Evolutionary conservation across 2,888 invertebrate species (phyloP).

Genomic region (Cylloceria caligata): DNA sequence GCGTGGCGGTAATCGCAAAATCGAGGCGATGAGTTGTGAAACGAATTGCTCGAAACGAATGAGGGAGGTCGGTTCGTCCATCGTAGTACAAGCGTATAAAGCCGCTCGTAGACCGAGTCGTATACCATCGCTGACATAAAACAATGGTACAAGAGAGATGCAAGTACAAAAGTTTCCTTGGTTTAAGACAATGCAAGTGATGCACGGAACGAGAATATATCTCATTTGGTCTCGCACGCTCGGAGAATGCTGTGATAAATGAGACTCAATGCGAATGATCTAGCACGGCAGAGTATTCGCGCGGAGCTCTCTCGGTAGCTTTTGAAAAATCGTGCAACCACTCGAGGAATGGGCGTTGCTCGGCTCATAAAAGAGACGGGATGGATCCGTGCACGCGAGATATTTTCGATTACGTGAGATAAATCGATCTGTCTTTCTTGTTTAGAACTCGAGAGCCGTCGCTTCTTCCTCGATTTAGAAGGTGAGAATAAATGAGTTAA

Average conservation of each 20-base stretch:
- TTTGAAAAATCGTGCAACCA: constrained; percentile 75
- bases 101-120: constrained; percentile 18
- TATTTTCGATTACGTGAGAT: constrained; percentile 74
- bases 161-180: constrained; percentile 61
- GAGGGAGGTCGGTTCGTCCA: background rate
- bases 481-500: constrained; percentile 54
- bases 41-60: constrained; percentile 61
- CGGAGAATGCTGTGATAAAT: constrained; percentile 46
- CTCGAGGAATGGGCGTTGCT: constrained; percentile 71
- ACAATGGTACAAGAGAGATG: constrained; percentile 70
- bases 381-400: constrained; percentile 69
- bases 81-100: constrained; percentile 38
- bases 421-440: constrained; percentile 70
- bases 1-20: constrained; percentile 63
- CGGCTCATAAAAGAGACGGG: constrained; percentile 68
- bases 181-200: constrained; percentile 77
- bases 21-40: constrained; percentile 66
- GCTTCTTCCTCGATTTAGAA: constrained; percentile 41
- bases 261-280: constrained; percentile 36
- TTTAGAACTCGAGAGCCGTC: constrained; percentile 56
- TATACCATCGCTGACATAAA: constrained; percentile 52
- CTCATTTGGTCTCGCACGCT: constrained; percentile 37
- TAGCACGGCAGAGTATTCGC: constrained; percentile 24
- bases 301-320: constrained; percentile 54
- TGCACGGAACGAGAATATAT: constrained; percentile 53